A percentile compares a stretch with the other conserved stretches of the same genome.
phyloP scores from a whole-genome alignment of 2,113 vertebrate species.

The Tiliqua scincoides region DNA sequence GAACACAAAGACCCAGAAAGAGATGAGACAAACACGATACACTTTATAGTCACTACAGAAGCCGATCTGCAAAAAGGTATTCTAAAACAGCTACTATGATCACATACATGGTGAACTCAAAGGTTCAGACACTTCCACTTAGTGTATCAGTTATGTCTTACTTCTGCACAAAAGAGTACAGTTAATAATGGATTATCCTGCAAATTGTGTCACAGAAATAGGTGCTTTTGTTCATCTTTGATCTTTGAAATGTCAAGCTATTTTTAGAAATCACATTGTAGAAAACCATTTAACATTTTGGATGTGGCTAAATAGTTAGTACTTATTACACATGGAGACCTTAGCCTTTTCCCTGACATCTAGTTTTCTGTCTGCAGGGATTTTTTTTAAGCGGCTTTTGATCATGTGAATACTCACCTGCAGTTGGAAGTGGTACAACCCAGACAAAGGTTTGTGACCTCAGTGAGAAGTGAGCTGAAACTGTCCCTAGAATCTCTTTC shows the following conservation, averaged over 20 bases:
- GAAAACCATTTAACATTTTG: conserved; percentile 64
- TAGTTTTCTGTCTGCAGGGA: not conserved
- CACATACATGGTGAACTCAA: conserved; percentile 38
- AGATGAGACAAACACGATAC: not conserved
- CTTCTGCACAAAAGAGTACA: conserved; percentile 19
- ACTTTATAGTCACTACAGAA: conserved; percentile 16
- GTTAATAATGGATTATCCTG: conserved; percentile 49
- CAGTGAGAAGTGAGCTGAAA: not conserved
- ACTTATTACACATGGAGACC: conserved; percentile 60
- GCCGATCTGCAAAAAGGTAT: conserved; percentile 40
- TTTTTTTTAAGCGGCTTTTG: not conserved
- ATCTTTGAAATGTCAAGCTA: conserved; percentile 60
- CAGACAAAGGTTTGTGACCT: not conserved
- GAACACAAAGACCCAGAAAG: not conserved
- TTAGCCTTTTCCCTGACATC: not conserved
- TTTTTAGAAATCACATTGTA: conserved; percentile 62
- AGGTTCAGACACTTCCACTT: conserved; percentile 51
- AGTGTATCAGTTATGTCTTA: conserved; percentile 11
- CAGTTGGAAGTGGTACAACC: not conserved
- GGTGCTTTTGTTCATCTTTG: conserved; percentile 52
- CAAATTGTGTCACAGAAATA: conserved; percentile 52
- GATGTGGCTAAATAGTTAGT: conserved; percentile 59
- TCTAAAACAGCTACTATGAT: conserved; percentile 32
- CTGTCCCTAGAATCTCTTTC: too few species aligned
- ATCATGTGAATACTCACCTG: not conserved